Evolutionary conservation across 92 coral and sea anemone species (phyloP).

Genomic region (Micromussa lordhowensis): DNA sequence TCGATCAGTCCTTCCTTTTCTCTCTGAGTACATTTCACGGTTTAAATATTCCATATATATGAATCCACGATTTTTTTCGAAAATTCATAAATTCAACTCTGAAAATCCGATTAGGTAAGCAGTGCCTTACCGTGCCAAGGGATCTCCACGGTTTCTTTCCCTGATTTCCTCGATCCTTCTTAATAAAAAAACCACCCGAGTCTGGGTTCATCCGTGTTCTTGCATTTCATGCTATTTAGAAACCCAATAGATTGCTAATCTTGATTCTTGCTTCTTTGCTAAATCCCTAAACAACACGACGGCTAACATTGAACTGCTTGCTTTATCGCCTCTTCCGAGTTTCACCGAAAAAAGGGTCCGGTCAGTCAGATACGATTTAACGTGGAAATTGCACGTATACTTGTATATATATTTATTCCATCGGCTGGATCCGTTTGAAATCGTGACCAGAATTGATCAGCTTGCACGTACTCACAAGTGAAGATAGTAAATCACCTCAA

Average conservation of each 20-base stretch:
- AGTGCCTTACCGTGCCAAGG: background rate
- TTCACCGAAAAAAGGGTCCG: background rate
- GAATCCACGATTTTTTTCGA: background rate
- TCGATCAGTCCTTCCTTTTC: background rate
- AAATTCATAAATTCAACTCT: background rate
- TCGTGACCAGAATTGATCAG: slow-evolving; percentile 15
- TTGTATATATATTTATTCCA: background rate
- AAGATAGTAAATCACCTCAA: background rate
- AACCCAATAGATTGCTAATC: background rate
- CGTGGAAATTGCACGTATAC: background rate
- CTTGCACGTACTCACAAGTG: background rate
- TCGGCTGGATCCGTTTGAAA: background rate
- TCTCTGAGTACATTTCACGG: background rate
- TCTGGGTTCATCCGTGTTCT: background rate
- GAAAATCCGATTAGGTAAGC: background rate
- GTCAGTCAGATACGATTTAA: background rate
- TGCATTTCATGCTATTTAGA: background rate
- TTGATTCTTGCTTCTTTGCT: background rate
- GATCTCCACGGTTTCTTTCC: background rate
- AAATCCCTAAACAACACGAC: background rate
- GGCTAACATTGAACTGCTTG: background rate
- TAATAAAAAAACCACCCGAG: background rate
- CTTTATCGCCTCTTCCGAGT: background rate
- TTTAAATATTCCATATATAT: background rate
- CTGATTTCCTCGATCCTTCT: background rate